These are phyloP conservation scores for Sinocyclocheilus rhinocerous DNA, from an alignment of 2,113 vertebrate species.

Conservation along the genomic window DNA sequence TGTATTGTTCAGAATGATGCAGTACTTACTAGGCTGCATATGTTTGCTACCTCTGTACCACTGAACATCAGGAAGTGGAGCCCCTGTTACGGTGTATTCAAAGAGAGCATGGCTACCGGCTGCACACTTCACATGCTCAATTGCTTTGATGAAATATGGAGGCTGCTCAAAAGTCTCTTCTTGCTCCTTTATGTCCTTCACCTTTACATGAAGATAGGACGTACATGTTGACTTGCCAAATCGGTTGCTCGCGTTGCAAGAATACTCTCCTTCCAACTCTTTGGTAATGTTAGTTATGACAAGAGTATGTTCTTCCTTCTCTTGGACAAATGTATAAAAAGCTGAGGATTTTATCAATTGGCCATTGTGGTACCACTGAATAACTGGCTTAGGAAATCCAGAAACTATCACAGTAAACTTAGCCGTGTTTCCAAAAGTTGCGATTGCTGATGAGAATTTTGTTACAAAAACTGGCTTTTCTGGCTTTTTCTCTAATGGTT, in stretches of 20 bases:
- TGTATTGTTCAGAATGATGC: constrained; percentile 70
- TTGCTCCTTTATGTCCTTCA: constrained; percentile 57
- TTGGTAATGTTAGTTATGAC: constrained; percentile 75
- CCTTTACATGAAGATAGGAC: constrained; percentile 77
- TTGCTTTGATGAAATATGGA: constrained; percentile 76
- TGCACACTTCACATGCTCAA: constrained; percentile 70
- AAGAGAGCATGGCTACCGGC: constrained; percentile 78
- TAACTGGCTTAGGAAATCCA: constrained; percentile 79
- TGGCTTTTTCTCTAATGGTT: constrained; percentile 71
- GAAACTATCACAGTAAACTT: constrained; percentile 79
- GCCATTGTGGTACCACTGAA: constrained; percentile 85
- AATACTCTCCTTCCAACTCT: constrained; percentile 85
- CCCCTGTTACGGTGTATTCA: constrained; percentile 76
- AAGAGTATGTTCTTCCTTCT: constrained; percentile 80
- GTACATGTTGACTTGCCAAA: constrained; percentile 77
- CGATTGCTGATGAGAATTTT: constrained; percentile 73
- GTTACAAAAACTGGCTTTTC: constrained; percentile 85
- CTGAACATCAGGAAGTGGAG: constrained; percentile 77
- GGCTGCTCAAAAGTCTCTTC: constrained; percentile 61
- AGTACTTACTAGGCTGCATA: constrained; percentile 68
- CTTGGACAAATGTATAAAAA: constrained; percentile 76
- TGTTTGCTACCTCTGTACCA: constrained; percentile 80
- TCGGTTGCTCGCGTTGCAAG: constrained; percentile 79
- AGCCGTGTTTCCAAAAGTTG: constrained; percentile 77
- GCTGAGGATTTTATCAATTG: constrained; percentile 69